Percentiles rank a stretch among this genome's conserved stretches.
phyloP scores from a whole-genome alignment of 2,888 invertebrate genomes.

The Ectropis crepuscularia region DNA sequence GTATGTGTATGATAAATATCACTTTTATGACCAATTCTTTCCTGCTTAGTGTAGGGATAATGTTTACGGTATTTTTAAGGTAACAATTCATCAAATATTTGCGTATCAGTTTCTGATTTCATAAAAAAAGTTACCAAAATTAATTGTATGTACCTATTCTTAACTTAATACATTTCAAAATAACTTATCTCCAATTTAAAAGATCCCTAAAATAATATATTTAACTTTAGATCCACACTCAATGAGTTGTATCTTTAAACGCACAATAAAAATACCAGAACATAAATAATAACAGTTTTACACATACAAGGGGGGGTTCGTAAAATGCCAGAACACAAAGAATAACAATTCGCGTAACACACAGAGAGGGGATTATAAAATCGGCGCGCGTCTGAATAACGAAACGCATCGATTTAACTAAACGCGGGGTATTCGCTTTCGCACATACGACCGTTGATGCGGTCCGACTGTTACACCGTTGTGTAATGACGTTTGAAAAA shows the following conservation, averaged over 20 bases:
- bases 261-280: constrained; percentile 25
- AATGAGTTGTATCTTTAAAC: constrained; percentile 3
- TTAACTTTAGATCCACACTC: constrained; percentile 2
- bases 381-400: constrained; percentile 65
- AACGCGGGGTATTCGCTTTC: constrained; percentile 61
- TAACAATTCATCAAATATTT: too few species aligned
- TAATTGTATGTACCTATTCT: too few species aligned
- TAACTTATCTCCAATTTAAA: neutral
- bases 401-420: constrained; percentile 74
- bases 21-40: too few species aligned
- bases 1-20: too few species aligned
- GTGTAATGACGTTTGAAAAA: constrained; percentile 34
- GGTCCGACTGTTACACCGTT: constrained; percentile 57
- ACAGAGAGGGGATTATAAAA: constrained; percentile 69
- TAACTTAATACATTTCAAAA: too few species aligned
- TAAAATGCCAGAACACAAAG: constrained; percentile 25
- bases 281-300: constrained; percentile 32
- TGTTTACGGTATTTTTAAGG: too few species aligned
- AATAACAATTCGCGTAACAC: constrained; percentile 38
- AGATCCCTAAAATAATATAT: neutral
- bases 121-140: too few species aligned
- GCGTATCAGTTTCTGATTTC: too few species aligned
- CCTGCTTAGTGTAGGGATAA: too few species aligned
- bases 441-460: constrained; percentile 61
- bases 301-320: constrained; percentile 55